phyloP scores from a whole-genome alignment of 2,797 vertebrate genomes.

The Petrocephalus sullivani region DNA sequence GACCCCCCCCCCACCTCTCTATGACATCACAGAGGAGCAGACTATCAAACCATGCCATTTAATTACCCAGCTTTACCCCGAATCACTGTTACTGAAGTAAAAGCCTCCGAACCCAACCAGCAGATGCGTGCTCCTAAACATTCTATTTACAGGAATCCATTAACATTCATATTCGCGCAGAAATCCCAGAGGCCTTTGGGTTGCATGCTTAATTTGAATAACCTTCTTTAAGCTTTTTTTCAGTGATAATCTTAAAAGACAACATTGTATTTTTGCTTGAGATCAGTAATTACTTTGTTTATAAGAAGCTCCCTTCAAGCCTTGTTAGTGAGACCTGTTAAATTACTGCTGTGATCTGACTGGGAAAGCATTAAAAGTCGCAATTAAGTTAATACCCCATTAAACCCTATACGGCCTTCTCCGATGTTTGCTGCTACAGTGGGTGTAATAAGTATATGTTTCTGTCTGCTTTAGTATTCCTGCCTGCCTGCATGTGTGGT shows the following conservation, averaged over 20 bases:
- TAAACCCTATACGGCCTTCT: background rate
- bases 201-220: background rate
- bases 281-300: background rate
- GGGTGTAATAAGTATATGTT: background rate
- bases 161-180: background rate
- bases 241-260: background rate
- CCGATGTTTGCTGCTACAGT: background rate
- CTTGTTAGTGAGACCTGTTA: background rate
- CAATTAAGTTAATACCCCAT: background rate
- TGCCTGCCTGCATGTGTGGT: background rate
- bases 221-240: background rate
- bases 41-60: background rate
- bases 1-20: background rate
- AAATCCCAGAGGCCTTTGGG: background rate
- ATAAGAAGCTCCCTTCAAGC: background rate
- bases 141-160: background rate
- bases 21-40: background rate
- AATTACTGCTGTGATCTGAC: background rate
- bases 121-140: constrained; percentile 19
- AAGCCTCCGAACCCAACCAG: background rate
- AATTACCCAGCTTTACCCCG: constrained; percentile 13
- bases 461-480: background rate
- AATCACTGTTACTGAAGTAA: constrained; percentile 4
- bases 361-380: background rate
- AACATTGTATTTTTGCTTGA: background rate